phyloP scores from a whole-genome alignment of 2,797 vertebrate species.

The Aldrovandia affinis region DNA sequence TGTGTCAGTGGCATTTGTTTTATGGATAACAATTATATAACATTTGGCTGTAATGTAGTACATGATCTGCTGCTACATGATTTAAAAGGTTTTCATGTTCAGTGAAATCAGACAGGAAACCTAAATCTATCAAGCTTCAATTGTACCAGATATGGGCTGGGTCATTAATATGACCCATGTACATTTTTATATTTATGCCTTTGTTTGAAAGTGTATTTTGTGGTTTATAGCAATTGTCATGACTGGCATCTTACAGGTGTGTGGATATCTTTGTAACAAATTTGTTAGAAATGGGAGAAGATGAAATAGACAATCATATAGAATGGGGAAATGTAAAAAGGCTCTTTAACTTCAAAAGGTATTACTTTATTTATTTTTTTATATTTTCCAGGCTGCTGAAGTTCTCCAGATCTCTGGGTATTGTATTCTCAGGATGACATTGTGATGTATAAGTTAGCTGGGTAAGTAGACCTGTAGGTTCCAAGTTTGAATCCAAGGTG shows the following conservation, averaged over 20 bases:
- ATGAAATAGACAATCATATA: neutral
- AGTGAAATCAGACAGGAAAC: neutral
- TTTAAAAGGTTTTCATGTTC: neutral
- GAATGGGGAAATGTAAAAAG: neutral
- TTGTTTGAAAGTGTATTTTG: neutral
- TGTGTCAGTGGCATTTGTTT: neutral
- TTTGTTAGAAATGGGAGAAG: neutral
- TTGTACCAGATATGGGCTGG: neutral
- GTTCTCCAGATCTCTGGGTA: too few species aligned
- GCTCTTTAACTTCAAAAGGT: neutral
- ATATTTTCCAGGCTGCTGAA: too few species aligned
- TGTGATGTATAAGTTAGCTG: neutral
- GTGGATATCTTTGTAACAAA: neutral
- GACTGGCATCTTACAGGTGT: neutral
- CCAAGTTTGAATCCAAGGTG: neutral
- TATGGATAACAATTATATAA: neutral
- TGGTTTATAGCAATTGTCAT: neutral
- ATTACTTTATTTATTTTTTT: too few species aligned
- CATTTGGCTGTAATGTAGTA: neutral
- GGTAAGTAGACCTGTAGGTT: neutral
- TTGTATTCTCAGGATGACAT: neutral
- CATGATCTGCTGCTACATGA: neutral
- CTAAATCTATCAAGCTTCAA: neutral
- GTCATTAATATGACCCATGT: neutral
- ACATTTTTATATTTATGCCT: neutral